These are phyloP conservation scores for Hemaris fuciformis DNA, from an alignment of 2,888 invertebrate species.

Conservation along the genomic window DNA sequence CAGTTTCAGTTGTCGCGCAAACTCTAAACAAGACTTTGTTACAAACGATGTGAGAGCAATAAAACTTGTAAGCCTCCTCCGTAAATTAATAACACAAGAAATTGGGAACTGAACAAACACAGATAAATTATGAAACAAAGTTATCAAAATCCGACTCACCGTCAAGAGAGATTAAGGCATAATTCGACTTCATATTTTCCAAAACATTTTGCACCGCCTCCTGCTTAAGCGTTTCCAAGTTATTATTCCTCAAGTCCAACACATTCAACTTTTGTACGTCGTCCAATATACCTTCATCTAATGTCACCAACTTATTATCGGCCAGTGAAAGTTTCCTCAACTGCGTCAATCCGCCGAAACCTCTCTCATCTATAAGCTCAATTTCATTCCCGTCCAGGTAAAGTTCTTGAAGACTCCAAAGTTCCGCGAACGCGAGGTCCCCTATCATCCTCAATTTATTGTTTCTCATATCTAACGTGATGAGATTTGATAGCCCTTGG, in stretches of 20 bases:
- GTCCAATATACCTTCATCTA: conserved; percentile 87
- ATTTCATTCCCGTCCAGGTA: conserved; percentile 87
- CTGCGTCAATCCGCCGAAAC: conserved; percentile 88
- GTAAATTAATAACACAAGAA: conserved; percentile 26
- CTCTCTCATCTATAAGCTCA: conserved; percentile 88
- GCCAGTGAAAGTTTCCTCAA: conserved; percentile 87
- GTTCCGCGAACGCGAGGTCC: conserved; percentile 90
- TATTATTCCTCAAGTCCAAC: conserved; percentile 89
- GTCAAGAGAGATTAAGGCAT: conserved; percentile 87
- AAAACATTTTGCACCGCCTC: conserved; percentile 87
- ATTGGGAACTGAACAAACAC: conserved; percentile 34
- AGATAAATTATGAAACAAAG: conserved; percentile 42
- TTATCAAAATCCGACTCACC: conserved; percentile 81
- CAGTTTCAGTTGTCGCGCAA: conserved; percentile 4
- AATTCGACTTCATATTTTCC: conserved; percentile 86
- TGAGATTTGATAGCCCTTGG: conserved; percentile 87
- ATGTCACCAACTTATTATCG: conserved; percentile 87
- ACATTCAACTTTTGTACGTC: conserved; percentile 86
- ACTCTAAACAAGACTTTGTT: neutral
- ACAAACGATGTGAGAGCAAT: conserved; percentile 10
- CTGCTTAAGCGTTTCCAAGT: conserved; percentile 87
- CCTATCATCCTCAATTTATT: conserved; percentile 90
- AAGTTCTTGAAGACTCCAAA: conserved; percentile 87
- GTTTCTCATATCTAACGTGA: conserved; percentile 86
- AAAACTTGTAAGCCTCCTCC: conserved; percentile 12